Evolutionary conservation across 2,888 invertebrate species (phyloP).

Genomic region (Dendrolimus pini): DNA sequence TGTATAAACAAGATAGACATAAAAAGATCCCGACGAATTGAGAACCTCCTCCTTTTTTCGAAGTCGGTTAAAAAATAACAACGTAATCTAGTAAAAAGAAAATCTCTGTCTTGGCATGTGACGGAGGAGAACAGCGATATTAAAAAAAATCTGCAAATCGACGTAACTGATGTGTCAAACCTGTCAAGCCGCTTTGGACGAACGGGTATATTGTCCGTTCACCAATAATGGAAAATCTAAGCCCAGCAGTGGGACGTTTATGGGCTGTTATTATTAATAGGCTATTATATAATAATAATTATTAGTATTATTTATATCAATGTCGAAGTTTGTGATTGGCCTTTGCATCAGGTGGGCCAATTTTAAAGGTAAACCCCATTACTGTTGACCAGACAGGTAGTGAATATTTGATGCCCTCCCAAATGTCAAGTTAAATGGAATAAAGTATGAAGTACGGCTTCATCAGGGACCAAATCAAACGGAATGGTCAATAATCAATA

Average conservation of each 20-base stretch:
- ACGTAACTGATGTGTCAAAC: background rate
- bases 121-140: too few species aligned
- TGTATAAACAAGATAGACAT: too few species aligned
- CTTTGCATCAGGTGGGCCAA: slow-evolving; percentile 13
- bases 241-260: background rate
- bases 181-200: background rate
- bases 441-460: slow-evolving; percentile 42
- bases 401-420: slow-evolving; percentile 46
- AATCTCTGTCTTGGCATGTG: too few species aligned
- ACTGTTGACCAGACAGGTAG: slow-evolving; percentile 19
- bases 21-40: too few species aligned
- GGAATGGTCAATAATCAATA: background rate
- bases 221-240: background rate
- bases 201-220: background rate
- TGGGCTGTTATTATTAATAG: background rate
- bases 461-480: slow-evolving; percentile 14
- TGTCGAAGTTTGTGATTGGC: background rate
- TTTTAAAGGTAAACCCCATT: slow-evolving; percentile 36
- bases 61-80: too few species aligned
- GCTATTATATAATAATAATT: too few species aligned
- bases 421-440: slow-evolving; percentile 70
- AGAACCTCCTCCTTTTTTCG: too few species aligned
- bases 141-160: too few species aligned
- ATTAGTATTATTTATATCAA: background rate
- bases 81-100: too few species aligned